These are phyloP conservation scores for Phataginus tricuspis DNA, from an alignment of 2,797 vertebrate genomes.

Conservation along the genomic window DNA sequence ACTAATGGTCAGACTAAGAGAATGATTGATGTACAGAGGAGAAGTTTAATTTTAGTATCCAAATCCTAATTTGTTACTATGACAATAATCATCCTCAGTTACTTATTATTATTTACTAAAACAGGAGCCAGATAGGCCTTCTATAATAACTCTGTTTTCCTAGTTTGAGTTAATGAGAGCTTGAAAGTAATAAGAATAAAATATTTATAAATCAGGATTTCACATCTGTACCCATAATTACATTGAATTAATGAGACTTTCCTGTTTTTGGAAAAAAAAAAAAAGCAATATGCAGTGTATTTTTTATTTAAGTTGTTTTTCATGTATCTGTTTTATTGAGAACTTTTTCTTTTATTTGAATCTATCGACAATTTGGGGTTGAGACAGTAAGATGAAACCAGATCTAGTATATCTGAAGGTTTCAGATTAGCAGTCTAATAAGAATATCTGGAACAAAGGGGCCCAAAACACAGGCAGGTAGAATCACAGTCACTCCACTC, in stretches of 20 bases:
- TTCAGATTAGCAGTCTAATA: conserved; percentile 14
- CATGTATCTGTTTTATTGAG: not conserved
- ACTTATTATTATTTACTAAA: conserved; percentile 53
- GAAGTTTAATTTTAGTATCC: conserved; percentile 51
- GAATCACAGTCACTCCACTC: not conserved
- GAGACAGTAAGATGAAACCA: not conserved
- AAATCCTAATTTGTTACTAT: conserved; percentile 56
- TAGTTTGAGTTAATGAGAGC: conserved; percentile 49
- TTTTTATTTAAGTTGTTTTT: not conserved
- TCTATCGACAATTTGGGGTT: not conserved
- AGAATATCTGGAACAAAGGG: not conserved
- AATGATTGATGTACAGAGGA: not conserved
- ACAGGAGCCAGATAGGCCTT: not conserved
- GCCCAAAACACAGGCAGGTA: not conserved
- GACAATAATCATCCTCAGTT: conserved; percentile 50
- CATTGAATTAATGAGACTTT: not conserved
- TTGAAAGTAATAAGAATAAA: conserved; percentile 59
- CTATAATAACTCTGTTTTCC: conserved; percentile 46
- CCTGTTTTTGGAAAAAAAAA: not conserved
- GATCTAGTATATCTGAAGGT: not conserved
- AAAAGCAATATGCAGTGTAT: not conserved
- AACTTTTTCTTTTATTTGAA: not conserved
- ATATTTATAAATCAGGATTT: conserved; percentile 62
- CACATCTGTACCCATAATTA: conserved; percentile 29
- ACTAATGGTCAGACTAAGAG: conserved; percentile 44